Base-by-base conservation (phyloP, 2,888 invertebrate genomes). In the Dynastes tityus region DNA sequence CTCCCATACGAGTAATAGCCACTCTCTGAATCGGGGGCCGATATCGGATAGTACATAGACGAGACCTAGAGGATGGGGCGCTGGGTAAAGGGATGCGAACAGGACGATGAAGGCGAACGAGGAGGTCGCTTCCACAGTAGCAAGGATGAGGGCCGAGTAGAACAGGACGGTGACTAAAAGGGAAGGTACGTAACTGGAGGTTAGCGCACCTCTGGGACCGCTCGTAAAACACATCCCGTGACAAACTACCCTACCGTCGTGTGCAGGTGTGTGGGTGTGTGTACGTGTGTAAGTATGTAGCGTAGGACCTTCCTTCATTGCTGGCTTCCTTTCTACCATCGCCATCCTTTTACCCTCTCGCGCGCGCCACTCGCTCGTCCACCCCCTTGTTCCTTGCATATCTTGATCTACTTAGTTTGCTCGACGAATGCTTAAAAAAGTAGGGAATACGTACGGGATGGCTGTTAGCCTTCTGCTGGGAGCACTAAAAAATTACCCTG, bases 211-310 rank as follows among this genome's bases (percentile, higher is more conserved):
- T 87, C 83, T 82, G 88, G 88, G 89, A 88, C 87, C 83, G 86
- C 86, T 88, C 88, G 88, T 89, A 89, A 89, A 86, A 89, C 88
- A 88, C 87, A 86, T 87, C 87, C 85, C 86, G 87, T 87, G 88
- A 88, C 88, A 87, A 88, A 88, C 86, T 87, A 78, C 80, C 75
- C 77, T 68, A 68, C 68, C 77, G 68, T 65, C 55, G 77, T 27
- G 63, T 40, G 76, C 27, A 49, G 37, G 76, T 76, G 76, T 76
- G 27, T 67, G 67, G 32, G 67, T 76, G 68, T 68, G 55, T 64
- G 64, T 74, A 32, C 49, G 76, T 68, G 76, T 76, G 37, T 67
- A 64, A 13, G 76, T 76, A 65, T 76, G 40, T 75, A 58, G 53
- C 27, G 61, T 27, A 74, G 45, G 73, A 63, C 73, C 55, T 63